These are phyloP conservation scores for Poeciliopsis paucimaculata DNA, from an alignment of 2,797 vertebrate genomes.

Conservation along the genomic window DNA sequence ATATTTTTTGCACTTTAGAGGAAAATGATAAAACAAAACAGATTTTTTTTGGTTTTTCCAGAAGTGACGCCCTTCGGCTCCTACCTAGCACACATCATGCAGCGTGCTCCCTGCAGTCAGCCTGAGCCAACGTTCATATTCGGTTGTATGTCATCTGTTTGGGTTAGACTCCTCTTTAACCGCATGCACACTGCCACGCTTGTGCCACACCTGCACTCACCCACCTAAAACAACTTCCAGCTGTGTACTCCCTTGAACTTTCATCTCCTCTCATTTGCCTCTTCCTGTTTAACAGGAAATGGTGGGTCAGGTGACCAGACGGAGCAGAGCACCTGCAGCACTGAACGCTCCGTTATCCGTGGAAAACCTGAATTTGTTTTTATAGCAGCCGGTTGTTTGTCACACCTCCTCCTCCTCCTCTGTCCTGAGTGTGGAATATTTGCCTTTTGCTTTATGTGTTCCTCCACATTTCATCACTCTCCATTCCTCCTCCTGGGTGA, in stretches of 20 bases:
- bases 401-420: slow-evolving; percentile 36
- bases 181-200: slow-evolving; percentile 54
- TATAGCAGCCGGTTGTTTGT: slow-evolving; percentile 52
- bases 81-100: not conserved
- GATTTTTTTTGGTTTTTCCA: slow-evolving; percentile 1
- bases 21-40: not conserved
- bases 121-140: slow-evolving; percentile 36
- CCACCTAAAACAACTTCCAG: slow-evolving; percentile 68
- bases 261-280: slow-evolving; percentile 57
- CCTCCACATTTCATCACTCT: slow-evolving; percentile 65
- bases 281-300: slow-evolving; percentile 80
- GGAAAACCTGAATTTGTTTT: slow-evolving; percentile 66
- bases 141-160: slow-evolving; percentile 66
- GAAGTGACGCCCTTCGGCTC: slow-evolving; percentile 15
- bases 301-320: slow-evolving; percentile 69
- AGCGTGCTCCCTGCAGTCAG: slow-evolving; percentile 22
- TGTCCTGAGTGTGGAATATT: slow-evolving; percentile 17
- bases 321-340: slow-evolving; percentile 63
- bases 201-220: slow-evolving; percentile 61
- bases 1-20: not conserved
- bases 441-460: slow-evolving; percentile 47
- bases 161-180: slow-evolving; percentile 49
- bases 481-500: slow-evolving; percentile 52
- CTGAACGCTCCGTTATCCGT: slow-evolving; percentile 57
- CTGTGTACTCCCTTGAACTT: slow-evolving; percentile 64